Base-by-base conservation (phyloP, 2,888 invertebrate genomes). In the Pheosia gnoma region DNA sequence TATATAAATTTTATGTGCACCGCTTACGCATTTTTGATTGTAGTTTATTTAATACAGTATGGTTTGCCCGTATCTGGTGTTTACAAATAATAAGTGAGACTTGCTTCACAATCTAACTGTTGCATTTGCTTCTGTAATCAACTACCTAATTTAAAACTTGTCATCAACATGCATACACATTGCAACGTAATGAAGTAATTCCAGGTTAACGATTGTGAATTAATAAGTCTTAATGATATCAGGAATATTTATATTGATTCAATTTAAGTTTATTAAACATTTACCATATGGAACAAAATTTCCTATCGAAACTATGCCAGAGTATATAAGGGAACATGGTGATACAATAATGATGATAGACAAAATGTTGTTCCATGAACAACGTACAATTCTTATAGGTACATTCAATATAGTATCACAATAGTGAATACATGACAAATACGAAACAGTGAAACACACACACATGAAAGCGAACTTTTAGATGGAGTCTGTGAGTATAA, bases 21-120 rank as follows among this genome's bases (percentile, higher is more conserved):
- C 74, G 92, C 92, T 91, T 92, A 72, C 77, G 91, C 91, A 91
- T 90, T 79, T 77, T 81, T 72, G 78, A 73, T 79, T 72, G 70
- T 75, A 70, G 75, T 79, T 71, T 57, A 78, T 80, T 66, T 72
- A 71, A 71, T 74, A 68, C 64, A 66, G 61, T 67, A 74, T 80
- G 74, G 70, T 81, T 83, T 82, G 83, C 83, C 78, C 82, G 79
- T 81, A 68, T 74, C 76, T 75, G 63, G 75, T 70, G 62, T 67
- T 76, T 53, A 63, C 60, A 58, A 61, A 58, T 59, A 47, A 59
- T 62, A 58, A 62, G 58, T 63, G 62, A 65, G 62, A 65, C 49
- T 52, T 68, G 62, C 62, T 70, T 67, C 65, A 55, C 63, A 68
- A 66, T 73, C 61, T 59, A 7, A 25, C 37, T 53, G 51, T 25